phyloP scores from a whole-genome alignment of 2,888 invertebrate genomes.

The Gerosis bhagava region DNA sequence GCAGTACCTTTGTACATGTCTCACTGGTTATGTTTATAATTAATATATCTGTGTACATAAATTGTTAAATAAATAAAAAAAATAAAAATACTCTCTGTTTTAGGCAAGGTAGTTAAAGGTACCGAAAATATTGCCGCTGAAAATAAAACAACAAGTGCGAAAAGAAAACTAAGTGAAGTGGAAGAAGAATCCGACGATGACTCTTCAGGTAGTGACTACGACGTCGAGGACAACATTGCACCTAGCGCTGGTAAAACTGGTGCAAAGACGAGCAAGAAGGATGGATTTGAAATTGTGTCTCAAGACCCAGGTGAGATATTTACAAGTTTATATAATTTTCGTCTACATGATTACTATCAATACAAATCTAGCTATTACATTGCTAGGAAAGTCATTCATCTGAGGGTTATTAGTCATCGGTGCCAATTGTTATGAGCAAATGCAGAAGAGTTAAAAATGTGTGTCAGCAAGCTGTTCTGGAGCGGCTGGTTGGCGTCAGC shows the following conservation, averaged over 20 bases:
- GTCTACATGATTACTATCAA: too few relatives aligned
- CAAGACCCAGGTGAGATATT: constrained; percentile 75
- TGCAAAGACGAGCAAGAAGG: constrained; percentile 74
- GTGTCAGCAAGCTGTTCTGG: too few relatives aligned
- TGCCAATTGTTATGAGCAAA: too few relatives aligned
- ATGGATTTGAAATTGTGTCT: constrained; percentile 86
- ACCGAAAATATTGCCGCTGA: constrained; percentile 28
- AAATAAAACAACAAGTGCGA: constrained; percentile 38
- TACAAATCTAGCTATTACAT: too few relatives aligned
- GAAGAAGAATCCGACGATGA: constrained; percentile 69
- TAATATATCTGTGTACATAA: too few relatives aligned
- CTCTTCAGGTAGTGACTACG: constrained; percentile 74
- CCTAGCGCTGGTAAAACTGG: constrained; percentile 44
- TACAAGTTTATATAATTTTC: not conserved
- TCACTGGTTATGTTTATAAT: too few relatives aligned
- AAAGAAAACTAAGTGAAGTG: constrained; percentile 56
- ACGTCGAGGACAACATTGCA: constrained; percentile 62
- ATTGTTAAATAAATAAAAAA: too few relatives aligned
- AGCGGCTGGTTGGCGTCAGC: too few relatives aligned
- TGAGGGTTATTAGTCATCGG: too few relatives aligned
- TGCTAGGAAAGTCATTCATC: too few relatives aligned
- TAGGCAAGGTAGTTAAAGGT: constrained; percentile 62
- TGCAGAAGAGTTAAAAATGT: too few relatives aligned
- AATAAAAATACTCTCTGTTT: constrained; percentile 10
- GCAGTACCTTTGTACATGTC: too few relatives aligned